Evolutionary conservation across 2,797 vertebrate species (phyloP), one percentile per base, ranked within the genome.

Genomic region (Oceanodroma leucorhoa): DNA sequence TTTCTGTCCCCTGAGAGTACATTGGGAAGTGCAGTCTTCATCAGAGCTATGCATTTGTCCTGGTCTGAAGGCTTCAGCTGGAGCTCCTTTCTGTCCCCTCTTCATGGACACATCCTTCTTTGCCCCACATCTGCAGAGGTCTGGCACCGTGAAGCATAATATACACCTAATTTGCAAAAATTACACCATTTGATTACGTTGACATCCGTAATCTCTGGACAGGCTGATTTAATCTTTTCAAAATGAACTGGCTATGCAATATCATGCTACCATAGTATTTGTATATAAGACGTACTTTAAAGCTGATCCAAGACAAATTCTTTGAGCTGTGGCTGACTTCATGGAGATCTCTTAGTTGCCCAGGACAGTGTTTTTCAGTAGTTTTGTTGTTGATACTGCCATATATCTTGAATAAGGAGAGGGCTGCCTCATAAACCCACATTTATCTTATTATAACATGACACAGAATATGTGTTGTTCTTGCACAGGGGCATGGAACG

Each of bases 401-500:
- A 21, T 29, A 14, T 30, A 30, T 17, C 23, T 91, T 66, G 64
- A 58, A 38, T 57, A 58, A 53, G 11, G 19, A 65, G 64, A 67
- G 10, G 9, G 10, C 27, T 77, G 21, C 29, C 64, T 87, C 50
- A 67, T 54, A 87, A 77, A 29, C 16, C 32, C n/a, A 48, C 16
- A 6, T 32, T 69, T 46, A 16, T 29, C 9, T 21, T 64, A 4
- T 6, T 17, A 11, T 11, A 78, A 30, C 10, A 1, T 22, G n/a
- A n/a, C 18, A 58, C 8, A 0, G 2, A 72, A 8, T 14, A 7
- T 2, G 2, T 30, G 18, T 8, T 76, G 23, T 5, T 61, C 6
- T 46, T 66, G n/a, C 7, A 10, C 2, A 20, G 24, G 21, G 8
- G 2, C 6, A 2, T 18, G 9, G 17, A 34, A 8, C 1, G 3